phyloP scores from a whole-genome alignment of 2,797 vertebrate genomes.

The Gadopsis bispinosus region DNA sequence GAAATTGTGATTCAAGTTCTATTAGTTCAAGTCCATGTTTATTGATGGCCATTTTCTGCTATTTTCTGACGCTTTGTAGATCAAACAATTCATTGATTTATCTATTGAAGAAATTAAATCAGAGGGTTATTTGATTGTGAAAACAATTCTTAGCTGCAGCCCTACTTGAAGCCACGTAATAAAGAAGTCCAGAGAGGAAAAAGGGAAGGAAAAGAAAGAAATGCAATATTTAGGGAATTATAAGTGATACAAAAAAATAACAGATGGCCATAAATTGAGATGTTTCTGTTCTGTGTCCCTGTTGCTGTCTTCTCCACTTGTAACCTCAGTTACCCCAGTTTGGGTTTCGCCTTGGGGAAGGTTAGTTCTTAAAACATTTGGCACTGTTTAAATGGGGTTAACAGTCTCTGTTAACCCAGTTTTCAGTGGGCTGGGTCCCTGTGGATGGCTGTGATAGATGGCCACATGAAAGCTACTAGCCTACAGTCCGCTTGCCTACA shows the following conservation, averaged over 20 bases:
- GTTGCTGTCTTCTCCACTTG: slow-evolving; percentile 30
- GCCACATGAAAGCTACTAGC: slow-evolving; percentile 46
- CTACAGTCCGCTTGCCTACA: slow-evolving; percentile 7
- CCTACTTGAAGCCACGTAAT: neutral
- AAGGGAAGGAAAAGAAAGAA: neutral
- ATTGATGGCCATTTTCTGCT: neutral
- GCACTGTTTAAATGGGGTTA: slow-evolving; percentile 79
- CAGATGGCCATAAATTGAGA: slow-evolving; percentile 11
- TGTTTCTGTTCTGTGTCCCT: slow-evolving; percentile 15
- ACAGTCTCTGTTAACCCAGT: slow-evolving; percentile 71
- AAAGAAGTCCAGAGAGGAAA: neutral
- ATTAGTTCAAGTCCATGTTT: too few species aligned
- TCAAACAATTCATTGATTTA: neutral
- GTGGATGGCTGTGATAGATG: slow-evolving; percentile 69
- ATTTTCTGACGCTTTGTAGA: neutral
- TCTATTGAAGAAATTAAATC: neutral
- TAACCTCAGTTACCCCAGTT: slow-evolving; percentile 75
- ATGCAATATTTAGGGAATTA: neutral
- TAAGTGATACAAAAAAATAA: neutral
- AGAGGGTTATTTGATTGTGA: neutral
- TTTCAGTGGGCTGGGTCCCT: slow-evolving; percentile 70
- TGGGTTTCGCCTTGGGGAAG: slow-evolving; percentile 74
- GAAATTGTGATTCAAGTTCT: too few species aligned
- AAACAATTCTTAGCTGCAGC: neutral
- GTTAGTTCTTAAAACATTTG: slow-evolving; percentile 73